phyloP scores from a whole-genome alignment of 2,888 invertebrate genomes.

The Xylocampa areola region DNA sequence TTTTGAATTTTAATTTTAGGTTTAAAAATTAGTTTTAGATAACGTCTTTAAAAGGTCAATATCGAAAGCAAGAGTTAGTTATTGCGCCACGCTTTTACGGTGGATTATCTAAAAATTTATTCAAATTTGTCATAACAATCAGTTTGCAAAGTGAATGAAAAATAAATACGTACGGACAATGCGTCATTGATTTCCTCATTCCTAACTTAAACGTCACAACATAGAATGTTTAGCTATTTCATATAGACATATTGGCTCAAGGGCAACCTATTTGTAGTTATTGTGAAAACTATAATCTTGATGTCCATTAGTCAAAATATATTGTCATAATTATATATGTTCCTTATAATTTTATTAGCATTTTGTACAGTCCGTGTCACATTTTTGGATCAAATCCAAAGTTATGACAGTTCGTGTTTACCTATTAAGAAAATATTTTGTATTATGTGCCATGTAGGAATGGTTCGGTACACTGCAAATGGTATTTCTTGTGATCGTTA shows the following conservation, averaged over 20 bases:
- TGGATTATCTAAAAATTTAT: no score
- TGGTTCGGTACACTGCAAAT: constrained; percentile 20
- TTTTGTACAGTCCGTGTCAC: constrained; percentile 17
- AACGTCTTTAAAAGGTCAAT: no score
- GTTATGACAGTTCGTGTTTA: constrained; percentile 26
- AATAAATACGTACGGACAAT: neutral
- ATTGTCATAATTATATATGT: constrained; percentile 7
- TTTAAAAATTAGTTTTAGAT: no score
- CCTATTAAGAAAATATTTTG: constrained; percentile 21
- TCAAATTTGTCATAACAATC: no score
- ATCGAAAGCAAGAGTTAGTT: no score
- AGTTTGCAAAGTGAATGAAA: no score
- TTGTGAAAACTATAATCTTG: constrained; percentile 17
- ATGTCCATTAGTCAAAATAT: constrained; percentile 20
- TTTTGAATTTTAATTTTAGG: no score
- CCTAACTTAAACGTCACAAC: constrained; percentile 1
- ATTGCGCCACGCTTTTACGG: no score
- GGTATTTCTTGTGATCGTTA: constrained; percentile 7
- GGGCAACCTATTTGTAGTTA: constrained; percentile 39
- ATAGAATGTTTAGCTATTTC: constrained; percentile 22
- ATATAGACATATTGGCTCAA: constrained; percentile 20
- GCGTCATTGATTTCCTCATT: constrained; percentile 1
- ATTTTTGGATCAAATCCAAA: constrained; percentile 52
- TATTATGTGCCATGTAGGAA: constrained; percentile 13
- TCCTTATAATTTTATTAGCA: constrained; percentile 5